Evolutionary conservation across 2,113 vertebrate species (phyloP), one percentile per base, ranked within the genome.

Genomic region (Anhinga anhinga): DNA sequence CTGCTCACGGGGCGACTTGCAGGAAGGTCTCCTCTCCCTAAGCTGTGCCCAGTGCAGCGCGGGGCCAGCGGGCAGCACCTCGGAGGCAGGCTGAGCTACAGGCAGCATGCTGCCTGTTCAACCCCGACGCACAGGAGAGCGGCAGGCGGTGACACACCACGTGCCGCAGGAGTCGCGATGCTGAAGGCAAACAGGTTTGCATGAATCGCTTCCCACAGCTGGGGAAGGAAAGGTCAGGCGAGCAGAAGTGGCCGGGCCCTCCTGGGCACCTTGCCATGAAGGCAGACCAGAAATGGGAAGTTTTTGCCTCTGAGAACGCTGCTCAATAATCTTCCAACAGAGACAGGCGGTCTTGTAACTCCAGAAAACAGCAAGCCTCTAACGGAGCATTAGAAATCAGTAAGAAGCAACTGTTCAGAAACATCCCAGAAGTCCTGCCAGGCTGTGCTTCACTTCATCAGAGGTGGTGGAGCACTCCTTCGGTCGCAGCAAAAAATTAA

Each of bases 1-100:
- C 56, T 19, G 44, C 7, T 10, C 77, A 3, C 2, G 7, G 16
- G 36, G 13, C 2, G 13, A 7, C 29, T 2, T 15, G 36, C 4
- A 5, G 78, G 62, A 56, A 42, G 23, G 23, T 63, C 21, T 34
- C 59, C 22, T 9, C 36, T 52, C 44, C 16, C 34, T 5, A 9
- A 30, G 73, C 56, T 29, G 34, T 36, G 9, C 73, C 55, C 40
- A 15, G 72, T 10, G 9, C 12, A 13, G 71, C 15, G 5, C 5
- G 30, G 52, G 30, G 23, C 36, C 50, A 5, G 70, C 14, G 13
- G 11, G 72, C 32, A 11, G 53, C 40, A 10, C 5, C 52, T 42
- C 15, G 29, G 55, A 29, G 32, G 32, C 53, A 20, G 72, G 72
- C 40, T 12, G 72, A 27, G 72, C 17, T 6, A 14, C 42, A 5